Evolutionary conservation across 2,888 invertebrate species (phyloP), one percentile per base, ranked within the genome.

Genomic region (Parasteatoda lunata): DNA sequence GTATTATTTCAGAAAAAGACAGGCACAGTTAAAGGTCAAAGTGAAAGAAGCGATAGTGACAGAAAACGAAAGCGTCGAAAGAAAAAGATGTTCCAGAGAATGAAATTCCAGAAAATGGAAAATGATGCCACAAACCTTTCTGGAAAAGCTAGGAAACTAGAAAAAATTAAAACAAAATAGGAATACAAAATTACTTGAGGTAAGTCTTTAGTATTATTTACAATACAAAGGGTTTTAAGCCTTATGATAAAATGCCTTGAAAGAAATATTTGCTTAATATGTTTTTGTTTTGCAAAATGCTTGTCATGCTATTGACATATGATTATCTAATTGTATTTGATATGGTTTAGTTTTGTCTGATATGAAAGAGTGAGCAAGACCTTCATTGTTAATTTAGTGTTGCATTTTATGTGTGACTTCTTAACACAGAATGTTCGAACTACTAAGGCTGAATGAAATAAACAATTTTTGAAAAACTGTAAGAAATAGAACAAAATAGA

Each of bases 31-130:
- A 93, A 94, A 89, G 95, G 96, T 48, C 95, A 95, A 92, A 94
- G 94, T 11, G 99, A 99, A 92, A 94, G 96, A 88, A 95, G 95
- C 0, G 93, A 94, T 79, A 97, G 98, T 0, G 98, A 98, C 91
- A 97, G 95, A 92, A 97, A 97, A 90, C 94, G 98, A 75, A 96
- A 96, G 90, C 93, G 98, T 84, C 94, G 98, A 93, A 98, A 98
- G 92, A 93, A 94, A 73, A 94, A 95, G 88, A 96, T 97, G 91
- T 93, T 93, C 54, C 92, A 93, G 85, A 94, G 91, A 91, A 93
- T 90, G 5, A 80, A 83, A n/a, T 69, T 78, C 49, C 78, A 83
- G 59, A 83, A 82, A 45, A 54, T 13, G 7, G 93, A 90, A 92
- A 88, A 82, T 51, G 80, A 88, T 65, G 93, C 72, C 88, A 49